Evolutionary conservation across 2,888 invertebrate species (phyloP).

Genomic region (Aporophyla lueneburgensis): DNA sequence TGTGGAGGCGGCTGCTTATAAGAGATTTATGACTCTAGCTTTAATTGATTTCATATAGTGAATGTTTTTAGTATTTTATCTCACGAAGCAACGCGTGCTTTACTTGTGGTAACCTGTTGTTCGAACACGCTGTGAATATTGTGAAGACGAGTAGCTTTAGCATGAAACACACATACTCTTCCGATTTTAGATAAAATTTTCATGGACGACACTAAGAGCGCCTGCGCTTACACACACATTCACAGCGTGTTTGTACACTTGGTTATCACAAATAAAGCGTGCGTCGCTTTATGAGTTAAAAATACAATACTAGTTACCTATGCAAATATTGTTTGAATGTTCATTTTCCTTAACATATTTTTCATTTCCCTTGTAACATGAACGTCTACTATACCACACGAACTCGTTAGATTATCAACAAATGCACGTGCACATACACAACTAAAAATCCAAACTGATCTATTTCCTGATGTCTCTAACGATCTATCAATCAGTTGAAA

Average conservation of each 20-base stretch:
- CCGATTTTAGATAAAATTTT: not conserved
- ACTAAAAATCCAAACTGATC: not conserved
- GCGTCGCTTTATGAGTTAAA: no score
- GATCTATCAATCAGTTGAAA: constrained; percentile 1
- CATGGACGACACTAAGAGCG: no score
- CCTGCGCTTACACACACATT: no score
- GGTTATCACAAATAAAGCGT: no score
- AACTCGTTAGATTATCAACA: not conserved
- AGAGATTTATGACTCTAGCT: not conserved
- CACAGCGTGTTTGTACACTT: no score
- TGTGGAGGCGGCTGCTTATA: not conserved
- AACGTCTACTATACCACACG: not conserved
- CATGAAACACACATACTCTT: not conserved
- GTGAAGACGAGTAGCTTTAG: not conserved
- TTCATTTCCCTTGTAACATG: no score
- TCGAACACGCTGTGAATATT: no score
- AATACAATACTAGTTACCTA: no score
- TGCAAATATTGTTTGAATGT: not conserved
- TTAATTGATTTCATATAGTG: not conserved
- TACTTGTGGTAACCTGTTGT: not conserved
- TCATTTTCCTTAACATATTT: no score
- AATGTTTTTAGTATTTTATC: not conserved
- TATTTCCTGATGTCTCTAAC: not conserved
- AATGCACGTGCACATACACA: not conserved
- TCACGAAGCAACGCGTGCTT: not conserved